phyloP scores from a whole-genome alignment of 2,113 vertebrate species.

The Ascaphus truei region DNA sequence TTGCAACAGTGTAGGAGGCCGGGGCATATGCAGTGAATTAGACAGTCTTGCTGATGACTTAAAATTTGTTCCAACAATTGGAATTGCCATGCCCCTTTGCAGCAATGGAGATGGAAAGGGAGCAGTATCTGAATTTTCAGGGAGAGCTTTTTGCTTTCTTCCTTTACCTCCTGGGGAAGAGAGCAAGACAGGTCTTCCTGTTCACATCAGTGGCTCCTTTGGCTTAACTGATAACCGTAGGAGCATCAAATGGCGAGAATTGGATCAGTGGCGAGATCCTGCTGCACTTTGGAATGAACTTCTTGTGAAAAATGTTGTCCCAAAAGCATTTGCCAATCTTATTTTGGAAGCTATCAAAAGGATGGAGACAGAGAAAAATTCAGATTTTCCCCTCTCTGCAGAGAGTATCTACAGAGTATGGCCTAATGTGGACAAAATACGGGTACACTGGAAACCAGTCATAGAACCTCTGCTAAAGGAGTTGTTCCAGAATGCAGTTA shows the following conservation, averaged over 20 bases:
- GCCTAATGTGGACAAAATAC: conserved; percentile 76
- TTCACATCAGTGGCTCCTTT: conserved; percentile 97
- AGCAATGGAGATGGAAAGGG: conserved; percentile 59
- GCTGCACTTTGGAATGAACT: conserved; percentile 95
- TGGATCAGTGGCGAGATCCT: conserved; percentile 96
- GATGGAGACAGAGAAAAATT: conserved; percentile 74
- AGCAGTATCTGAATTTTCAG: conserved; percentile 76
- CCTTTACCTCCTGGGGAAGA: conserved; percentile 93
- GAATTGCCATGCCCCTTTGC: conserved; percentile 81
- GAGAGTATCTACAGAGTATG: conserved; percentile 79
- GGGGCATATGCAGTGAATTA: conserved; percentile 82
- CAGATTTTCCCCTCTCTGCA: conserved; percentile 73
- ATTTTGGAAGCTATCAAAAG: conserved; percentile 80
- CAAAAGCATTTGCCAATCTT: conserved; percentile 83
- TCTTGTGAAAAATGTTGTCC: conserved; percentile 81
- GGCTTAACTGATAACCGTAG: conserved; percentile 95
- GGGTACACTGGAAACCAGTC: conserved; percentile 82
- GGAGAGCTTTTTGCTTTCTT: conserved; percentile 94
- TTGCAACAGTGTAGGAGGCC: conserved; percentile 88
- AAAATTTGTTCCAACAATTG: conserved; percentile 90
- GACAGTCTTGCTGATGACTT: conserved; percentile 90
- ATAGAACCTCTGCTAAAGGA: conserved; percentile 82
- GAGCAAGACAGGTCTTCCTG: conserved; percentile 89
- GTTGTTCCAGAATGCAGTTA: conserved; percentile 76
- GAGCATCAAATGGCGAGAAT: conserved; percentile 94